These are phyloP conservation scores for Trogon surrucura DNA, from an alignment of 2,113 vertebrate genomes.

Conservation along the genomic window DNA sequence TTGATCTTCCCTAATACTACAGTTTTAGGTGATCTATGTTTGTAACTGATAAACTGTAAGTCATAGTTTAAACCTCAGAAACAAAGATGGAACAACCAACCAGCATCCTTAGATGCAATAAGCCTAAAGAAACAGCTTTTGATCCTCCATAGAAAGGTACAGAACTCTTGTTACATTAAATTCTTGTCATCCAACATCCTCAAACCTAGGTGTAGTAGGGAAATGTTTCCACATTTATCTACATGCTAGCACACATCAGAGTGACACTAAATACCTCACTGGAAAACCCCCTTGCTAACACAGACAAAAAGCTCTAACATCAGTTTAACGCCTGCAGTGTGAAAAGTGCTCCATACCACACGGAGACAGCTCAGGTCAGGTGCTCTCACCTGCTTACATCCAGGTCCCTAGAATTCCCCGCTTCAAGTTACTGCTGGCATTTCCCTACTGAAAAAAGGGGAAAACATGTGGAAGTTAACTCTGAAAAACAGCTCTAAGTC, in stretches of 20 bases:
- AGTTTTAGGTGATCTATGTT: background rate
- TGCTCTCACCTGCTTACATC: background rate
- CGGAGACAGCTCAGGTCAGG: background rate
- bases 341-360: background rate
- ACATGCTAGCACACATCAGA: background rate
- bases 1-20: background rate
- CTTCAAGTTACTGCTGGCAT: background rate
- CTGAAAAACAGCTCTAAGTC: background rate
- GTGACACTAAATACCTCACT: background rate
- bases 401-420: background rate
- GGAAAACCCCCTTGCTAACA: background rate
- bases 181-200: background rate
- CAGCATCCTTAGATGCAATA: background rate
- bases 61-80: background rate
- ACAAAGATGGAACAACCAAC: background rate
- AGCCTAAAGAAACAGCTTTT: background rate
- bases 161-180: background rate
- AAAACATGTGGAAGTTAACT: background rate
- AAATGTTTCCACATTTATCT: background rate
- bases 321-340: background rate
- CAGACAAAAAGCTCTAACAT: background rate
- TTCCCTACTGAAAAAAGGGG: background rate
- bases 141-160: background rate
- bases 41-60: background rate
- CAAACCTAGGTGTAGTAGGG: background rate